phyloP scores from a whole-genome alignment of 2,888 invertebrate genomes.

The Hemistola chrysoprasaria region DNA sequence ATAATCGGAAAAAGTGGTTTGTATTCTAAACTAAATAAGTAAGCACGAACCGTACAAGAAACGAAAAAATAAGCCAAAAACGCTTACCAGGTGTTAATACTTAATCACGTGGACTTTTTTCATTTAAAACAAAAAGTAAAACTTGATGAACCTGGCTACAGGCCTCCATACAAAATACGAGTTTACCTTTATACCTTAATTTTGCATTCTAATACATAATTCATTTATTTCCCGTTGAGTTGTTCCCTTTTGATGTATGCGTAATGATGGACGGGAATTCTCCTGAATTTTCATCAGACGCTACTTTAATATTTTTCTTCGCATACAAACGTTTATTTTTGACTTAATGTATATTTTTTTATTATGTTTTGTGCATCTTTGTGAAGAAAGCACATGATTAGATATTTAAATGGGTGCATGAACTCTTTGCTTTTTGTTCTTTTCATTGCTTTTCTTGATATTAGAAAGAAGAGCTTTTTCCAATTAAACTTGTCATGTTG shows the following conservation, averaged over 20 bases:
- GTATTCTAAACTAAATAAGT: no score
- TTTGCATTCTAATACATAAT: constrained; percentile 33
- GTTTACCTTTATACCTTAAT: constrained; percentile 30
- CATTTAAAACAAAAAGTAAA: constrained; percentile 12
- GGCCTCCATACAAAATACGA: neutral
- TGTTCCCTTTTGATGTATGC: constrained; percentile 28
- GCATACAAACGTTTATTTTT: constrained; percentile 8
- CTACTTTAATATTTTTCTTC: constrained; percentile 14
- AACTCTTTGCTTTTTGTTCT: no score
- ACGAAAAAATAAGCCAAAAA: no score
- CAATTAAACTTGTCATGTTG: no score
- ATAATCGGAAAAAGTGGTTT: no score
- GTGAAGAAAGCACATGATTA: no score
- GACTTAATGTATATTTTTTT: neutral
- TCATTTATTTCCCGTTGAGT: constrained; percentile 29
- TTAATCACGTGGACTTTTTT: constrained; percentile 3
- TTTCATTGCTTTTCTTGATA: no score
- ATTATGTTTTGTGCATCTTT: no score
- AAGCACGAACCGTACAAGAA: no score
- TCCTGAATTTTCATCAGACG: constrained; percentile 18
- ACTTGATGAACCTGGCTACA: constrained; percentile 23
- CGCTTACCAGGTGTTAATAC: neutral
- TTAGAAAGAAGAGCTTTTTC: no score
- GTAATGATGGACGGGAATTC: constrained; percentile 25
- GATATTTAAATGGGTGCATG: no score